Evolutionary conservation across 1,140 invertebrate genomes (phyloP), one percentile per base, ranked within the genome.

Genomic region (Drosophila ironensis): DNA sequence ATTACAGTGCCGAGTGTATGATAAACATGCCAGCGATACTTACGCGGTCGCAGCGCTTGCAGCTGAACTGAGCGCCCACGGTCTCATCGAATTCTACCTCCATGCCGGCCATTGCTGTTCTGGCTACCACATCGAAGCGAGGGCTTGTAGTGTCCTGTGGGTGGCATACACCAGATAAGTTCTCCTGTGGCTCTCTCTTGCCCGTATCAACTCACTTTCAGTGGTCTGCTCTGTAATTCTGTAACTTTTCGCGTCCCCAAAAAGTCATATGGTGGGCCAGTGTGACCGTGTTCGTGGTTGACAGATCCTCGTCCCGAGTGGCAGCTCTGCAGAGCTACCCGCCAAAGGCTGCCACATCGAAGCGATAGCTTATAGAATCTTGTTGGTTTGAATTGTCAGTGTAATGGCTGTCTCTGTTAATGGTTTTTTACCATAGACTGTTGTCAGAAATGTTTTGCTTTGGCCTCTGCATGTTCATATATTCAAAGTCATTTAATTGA

Each of bases 21-120:
- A 19, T 6, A 12, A 8, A n/a, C 1, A 17, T 60, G 27, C 22
- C n/a, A 1, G 14, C 11, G 9, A 60, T 42, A 86, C 80, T 80
- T 80, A 86, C 80, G 42, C 81, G 75, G 61, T 86, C 80, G 71
- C 80, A 86, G 44, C 80, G 80, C 68, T 86, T 86, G 71, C 80
- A 86, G 71, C 75, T 75, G 48, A 86, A 86, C 77, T 82, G 75
- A 60, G 80, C 80, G 67, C 72, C 71, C 47, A 64, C 81, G 20
- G 81, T 61, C 70, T 86, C 81, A 41, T 86, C 80, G 27, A 87
- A 86, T 72, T 80, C 74, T 48, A 80, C 81, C 71, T 78, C 59
- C 52, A 86, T 80, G 45, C 60, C 75, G 60, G 81, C 60, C 81
- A 87, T 82, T 42, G 33, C 67, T 22, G 45, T 30, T 59, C 52